Evolutionary conservation across 2,888 invertebrate genomes (phyloP), one percentile per base, ranked within the genome.

Genomic region (Drosophila paucipuncta): DNA sequence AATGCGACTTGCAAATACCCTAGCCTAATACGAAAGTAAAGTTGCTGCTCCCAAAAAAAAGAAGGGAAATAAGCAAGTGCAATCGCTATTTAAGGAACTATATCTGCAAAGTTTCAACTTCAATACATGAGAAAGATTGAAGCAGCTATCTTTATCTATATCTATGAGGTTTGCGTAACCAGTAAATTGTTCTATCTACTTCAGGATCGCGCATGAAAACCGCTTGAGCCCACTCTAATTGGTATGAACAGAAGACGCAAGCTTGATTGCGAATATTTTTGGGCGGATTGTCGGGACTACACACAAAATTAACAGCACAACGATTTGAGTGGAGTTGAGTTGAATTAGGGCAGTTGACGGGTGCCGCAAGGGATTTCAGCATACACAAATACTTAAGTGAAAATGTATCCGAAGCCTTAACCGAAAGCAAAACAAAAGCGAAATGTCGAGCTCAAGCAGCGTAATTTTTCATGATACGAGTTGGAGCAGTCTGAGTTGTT

Each of bases 401-500:
- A 82, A 82, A 75, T 78, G 82, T 78, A 81, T 75, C 49, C 62
- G 54, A 57, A 66, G 49, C 18, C 33, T 68, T 64, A 68, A 47
- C 31, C 41, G 41, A 73, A 71, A 64, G 54, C 54, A 66, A 47
- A 59, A 43, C 63, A 50, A 70, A 54, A 18, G 61, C 39, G 49
- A 58, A 63, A 64, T 68, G 55, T 54, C n/a, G 65, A 64, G 68
- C 68, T 50, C 59, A 61, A 73, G 64, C 62, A 70, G 78, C 67
- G 76, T 85, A 83, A 85, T 85, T 85, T 87, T 83, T 87, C 83
- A 85, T 86, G 82, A 77, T 70, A 68, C 53, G 63, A 50, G 30
- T 54, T 22, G 43, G 28, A 35, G 39, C 41, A 28, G 22, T 53
- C 28, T 28, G 9, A 43, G 43, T 76, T 76, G 55, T 57, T 69